Evolutionary conservation across 2,888 invertebrate genomes (phyloP).

Genomic region (Synanthedon formicaeformis): DNA sequence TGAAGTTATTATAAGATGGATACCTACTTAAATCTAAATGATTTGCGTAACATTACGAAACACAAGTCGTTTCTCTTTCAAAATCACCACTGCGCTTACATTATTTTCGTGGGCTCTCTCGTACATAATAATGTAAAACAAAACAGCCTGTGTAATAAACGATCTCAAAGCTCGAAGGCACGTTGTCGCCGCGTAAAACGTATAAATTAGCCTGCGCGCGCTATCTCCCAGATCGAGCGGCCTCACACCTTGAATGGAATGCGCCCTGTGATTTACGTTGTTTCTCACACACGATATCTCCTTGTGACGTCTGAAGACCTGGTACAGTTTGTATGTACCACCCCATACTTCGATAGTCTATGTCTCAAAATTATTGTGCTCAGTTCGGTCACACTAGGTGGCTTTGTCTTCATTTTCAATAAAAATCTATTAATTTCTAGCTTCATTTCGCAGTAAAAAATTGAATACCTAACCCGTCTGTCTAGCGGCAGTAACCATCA

Average conservation of each 20-base stretch:
- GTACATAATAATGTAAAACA: background rate
- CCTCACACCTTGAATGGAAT: conserved; percentile 68
- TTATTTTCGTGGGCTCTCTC: background rate
- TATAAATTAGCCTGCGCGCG: conserved; percentile 60
- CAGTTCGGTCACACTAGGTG: too few relatives aligned
- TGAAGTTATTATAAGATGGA: too few relatives aligned
- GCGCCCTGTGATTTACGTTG: conserved; percentile 49
- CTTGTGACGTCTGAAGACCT: conserved; percentile 38
- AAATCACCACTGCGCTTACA: too few relatives aligned
- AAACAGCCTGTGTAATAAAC: conserved; percentile 30
- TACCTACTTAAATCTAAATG: background rate
- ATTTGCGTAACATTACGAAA: conserved; percentile 9
- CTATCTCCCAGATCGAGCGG: conserved; percentile 59
- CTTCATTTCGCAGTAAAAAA: too few relatives aligned
- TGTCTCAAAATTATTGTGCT: too few relatives aligned
- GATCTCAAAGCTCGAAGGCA: conserved; percentile 35
- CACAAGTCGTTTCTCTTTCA: background rate
- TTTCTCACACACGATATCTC: conserved; percentile 45
- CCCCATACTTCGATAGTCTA: too few relatives aligned
- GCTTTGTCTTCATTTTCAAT: too few relatives aligned
- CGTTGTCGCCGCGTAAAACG: conserved; percentile 67
- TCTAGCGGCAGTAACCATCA: too few relatives aligned
- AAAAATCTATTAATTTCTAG: too few relatives aligned
- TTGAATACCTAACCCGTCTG: too few relatives aligned
- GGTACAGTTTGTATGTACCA: conserved; percentile 19